phyloP scores from a whole-genome alignment of 2,888 invertebrate species.

The Volucella zonaria region DNA sequence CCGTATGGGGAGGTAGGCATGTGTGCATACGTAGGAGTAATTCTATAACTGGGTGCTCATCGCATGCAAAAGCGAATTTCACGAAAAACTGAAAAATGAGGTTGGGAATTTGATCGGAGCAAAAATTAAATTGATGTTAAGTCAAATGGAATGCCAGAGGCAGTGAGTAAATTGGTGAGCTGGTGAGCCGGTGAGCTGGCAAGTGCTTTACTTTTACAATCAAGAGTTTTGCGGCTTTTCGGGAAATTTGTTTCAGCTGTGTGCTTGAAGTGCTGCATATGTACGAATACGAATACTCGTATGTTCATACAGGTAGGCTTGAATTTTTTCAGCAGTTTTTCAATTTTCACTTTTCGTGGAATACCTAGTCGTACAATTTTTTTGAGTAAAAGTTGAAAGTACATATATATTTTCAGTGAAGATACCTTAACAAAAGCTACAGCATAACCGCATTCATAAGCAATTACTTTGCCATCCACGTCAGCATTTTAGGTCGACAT shows the following conservation, averaged over 20 bases:
- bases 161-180: constrained; percentile 58
- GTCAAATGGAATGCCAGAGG: constrained; percentile 67
- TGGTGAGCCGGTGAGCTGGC: neutral
- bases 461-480: constrained; percentile 61
- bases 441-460: constrained; percentile 56
- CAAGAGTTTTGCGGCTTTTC: constrained; percentile 65
- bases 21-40: too few species aligned
- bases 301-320: neutral
- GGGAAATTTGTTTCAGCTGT: constrained; percentile 53
- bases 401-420: too few species aligned
- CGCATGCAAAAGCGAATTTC: constrained; percentile 48
- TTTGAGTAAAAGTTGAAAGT: neutral
- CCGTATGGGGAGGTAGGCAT: constrained; percentile 19
- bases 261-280: neutral
- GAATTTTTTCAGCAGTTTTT: neutral
- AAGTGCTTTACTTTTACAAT: constrained; percentile 57
- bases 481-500: constrained; percentile 65
- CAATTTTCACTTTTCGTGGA: neutral
- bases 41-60: constrained; percentile 42
- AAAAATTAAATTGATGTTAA: constrained; percentile 69
- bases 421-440: neutral
- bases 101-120: constrained; percentile 68
- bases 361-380: too few species aligned
- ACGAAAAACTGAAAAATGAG: constrained; percentile 64
- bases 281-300: neutral